phyloP scores from a whole-genome alignment of 1,140 invertebrate species.

The Hylaeus volcanicus region DNA sequence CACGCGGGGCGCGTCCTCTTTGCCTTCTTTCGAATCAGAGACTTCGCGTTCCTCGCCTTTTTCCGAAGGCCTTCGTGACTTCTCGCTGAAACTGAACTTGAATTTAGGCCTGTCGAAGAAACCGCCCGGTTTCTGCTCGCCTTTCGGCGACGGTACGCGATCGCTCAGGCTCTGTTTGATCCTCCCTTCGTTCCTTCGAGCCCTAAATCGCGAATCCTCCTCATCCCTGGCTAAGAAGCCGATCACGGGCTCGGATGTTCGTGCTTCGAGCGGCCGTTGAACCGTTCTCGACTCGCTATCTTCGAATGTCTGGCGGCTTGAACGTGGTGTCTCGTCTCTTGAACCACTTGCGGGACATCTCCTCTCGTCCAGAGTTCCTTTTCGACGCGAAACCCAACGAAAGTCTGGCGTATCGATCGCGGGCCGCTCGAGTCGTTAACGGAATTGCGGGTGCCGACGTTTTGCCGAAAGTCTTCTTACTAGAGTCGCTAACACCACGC shows the following conservation, averaged over 20 bases:
- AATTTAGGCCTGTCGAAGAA: constrained; percentile 8
- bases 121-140: background rate
- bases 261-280: background rate
- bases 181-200: background rate
- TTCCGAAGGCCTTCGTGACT: background rate
- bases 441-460: background rate
- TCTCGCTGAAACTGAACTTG: constrained; percentile 23
- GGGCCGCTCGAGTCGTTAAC: background rate
- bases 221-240: constrained; percentile 10
- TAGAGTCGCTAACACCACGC: background rate
- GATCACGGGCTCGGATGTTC: constrained; percentile 1
- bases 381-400: background rate
- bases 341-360: constrained; percentile 70
- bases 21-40: background rate
- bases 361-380: constrained; percentile 70
- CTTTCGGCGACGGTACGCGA: constrained; percentile 1
- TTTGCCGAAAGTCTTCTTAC: background rate
- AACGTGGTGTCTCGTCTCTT: constrained; percentile 63
- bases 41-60: background rate
- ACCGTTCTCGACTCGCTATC: constrained; percentile 62
- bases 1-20: background rate
- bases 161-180: constrained; percentile 41
- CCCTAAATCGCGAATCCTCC: constrained; percentile 20
- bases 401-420: background rate
- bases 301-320: constrained; percentile 72